Conservation (phyloP, 2,797 vertebrate genomes). For the Brotula barbata region DNA sequence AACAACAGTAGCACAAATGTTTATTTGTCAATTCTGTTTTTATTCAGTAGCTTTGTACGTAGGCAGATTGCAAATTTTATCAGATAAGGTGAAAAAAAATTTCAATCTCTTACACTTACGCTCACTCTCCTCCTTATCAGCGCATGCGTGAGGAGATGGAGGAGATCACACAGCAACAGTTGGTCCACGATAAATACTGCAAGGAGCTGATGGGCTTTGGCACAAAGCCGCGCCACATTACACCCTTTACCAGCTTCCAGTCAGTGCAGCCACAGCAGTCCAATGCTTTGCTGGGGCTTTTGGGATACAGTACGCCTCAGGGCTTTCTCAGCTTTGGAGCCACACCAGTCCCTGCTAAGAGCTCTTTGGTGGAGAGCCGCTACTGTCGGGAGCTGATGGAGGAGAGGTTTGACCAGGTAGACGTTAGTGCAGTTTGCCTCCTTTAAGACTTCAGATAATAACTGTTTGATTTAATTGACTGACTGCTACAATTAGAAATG, state of each 20-base stretch:
- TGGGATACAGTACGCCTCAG: slow-evolving; percentile 92
- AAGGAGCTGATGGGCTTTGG: slow-evolving; percentile 96
- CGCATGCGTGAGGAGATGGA: slow-evolving; percentile 99
- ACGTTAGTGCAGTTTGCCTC: not conserved
- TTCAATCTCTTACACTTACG: too few relatives aligned
- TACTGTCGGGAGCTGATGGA: slow-evolving; percentile 98
- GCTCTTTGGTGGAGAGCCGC: slow-evolving; percentile 92
- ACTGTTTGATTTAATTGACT: too few relatives aligned
- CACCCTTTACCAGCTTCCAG: slow-evolving; percentile 96
- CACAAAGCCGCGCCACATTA: slow-evolving; percentile 94
- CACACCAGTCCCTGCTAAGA: slow-evolving; percentile 87
- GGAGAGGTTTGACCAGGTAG: slow-evolving; percentile 94
- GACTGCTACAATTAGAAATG: too few relatives aligned
- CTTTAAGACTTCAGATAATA: too few relatives aligned
- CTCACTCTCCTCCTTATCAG: slow-evolving; percentile 62
- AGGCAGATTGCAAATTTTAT: too few relatives aligned
- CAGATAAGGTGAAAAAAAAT: too few relatives aligned
- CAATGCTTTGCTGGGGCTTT: slow-evolving; percentile 91
- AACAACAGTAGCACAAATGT: too few relatives aligned
- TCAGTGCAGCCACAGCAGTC: slow-evolving; percentile 95
- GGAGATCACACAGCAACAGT: slow-evolving; percentile 97
- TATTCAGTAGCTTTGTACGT: too few relatives aligned
- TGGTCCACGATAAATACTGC: slow-evolving; percentile 98
- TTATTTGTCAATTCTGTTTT: too few relatives aligned
- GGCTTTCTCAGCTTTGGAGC: slow-evolving; percentile 91